These are phyloP conservation scores for Neosilurus hyrtlii DNA, from an alignment of 2,797 vertebrate genomes.

Conservation along the genomic window DNA sequence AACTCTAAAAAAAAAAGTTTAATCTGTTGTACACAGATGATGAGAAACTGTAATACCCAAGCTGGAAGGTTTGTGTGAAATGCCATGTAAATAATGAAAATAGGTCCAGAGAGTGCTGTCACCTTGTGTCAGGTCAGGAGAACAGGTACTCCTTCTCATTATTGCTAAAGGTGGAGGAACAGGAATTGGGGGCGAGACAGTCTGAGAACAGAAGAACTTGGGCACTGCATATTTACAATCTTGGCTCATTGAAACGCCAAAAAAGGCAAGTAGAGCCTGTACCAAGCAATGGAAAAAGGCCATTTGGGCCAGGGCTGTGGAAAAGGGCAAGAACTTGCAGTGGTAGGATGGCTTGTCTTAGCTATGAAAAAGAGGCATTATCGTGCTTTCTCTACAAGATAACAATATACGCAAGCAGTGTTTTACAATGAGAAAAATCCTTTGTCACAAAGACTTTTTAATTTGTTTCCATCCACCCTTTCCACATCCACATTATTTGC, in stretches of 20 bases:
- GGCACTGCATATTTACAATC: too few species aligned
- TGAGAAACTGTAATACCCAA: background rate
- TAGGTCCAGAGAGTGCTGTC: background rate
- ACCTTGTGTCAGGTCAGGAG: background rate
- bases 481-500: background rate
- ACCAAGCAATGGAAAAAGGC: too few species aligned
- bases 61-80: background rate
- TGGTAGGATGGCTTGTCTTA: too few species aligned
- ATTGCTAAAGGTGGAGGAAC: background rate
- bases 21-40: background rate
- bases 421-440: too few species aligned
- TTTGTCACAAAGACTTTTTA: background rate
- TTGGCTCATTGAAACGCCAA: too few species aligned
- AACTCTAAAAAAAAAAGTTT: background rate
- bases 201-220: background rate
- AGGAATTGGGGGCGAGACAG: background rate
- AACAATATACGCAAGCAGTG: too few species aligned
- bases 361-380: too few species aligned
- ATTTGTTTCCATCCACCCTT: background rate
- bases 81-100: background rate
- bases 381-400: too few species aligned
- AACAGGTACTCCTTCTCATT: background rate
- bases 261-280: too few species aligned
- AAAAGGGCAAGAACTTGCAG: too few species aligned
- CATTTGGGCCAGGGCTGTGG: too few species aligned